Base-by-base conservation (phyloP, 2,113 vertebrate species). In the Brachypodius melanocephalos region DNA sequence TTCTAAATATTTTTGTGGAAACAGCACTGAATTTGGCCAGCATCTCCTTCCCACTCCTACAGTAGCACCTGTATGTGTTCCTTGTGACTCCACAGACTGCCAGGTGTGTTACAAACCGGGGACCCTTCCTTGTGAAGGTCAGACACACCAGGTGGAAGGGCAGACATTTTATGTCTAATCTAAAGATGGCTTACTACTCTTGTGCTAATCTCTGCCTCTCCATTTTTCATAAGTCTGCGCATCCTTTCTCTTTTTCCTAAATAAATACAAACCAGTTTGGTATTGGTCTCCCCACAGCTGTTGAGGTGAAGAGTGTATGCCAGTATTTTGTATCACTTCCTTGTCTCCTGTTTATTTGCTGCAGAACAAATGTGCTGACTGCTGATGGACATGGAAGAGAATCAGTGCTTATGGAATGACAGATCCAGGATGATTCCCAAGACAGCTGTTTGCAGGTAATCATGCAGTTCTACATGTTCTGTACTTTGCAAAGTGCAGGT, bases 1-100 rank as follows among this genome's bases (percentile, higher is more conserved):
- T 91, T 85, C 71, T 69, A 91, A 94, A 94, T 93, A 82, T 89
- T 94, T 94, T 82, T 91, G 90, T 88, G 85, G 92, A 91, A 94
- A 88, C 0, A 18, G 81, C 36, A 52, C 66, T 82, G 78, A 82
- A 65, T n/a, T 85, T 94, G 88, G 88, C 81, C 52, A 52, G 49
- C 10, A 0, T 49, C 34, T 68, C 49, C 69, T 93, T 90, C 71
- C 58, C 1, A 0, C 68, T 94, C 74, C 58, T 82, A 2, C 74
- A 68, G 69, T 3, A 81, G 84, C 48, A 66, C 45, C 52, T 88
- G 45, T 55, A 8, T 5, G 0, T 9, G 17, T 43, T 93, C 49
- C 68, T 51, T 20, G 68, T 78, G 85, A 55, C 48, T 68, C 20
- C 63, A 51, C 31, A 65, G 54, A n/a, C 8, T 75, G 31, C 71